Conservation (phyloP, 2,113 vertebrate species). For the Bubo blakistoni region DNA sequence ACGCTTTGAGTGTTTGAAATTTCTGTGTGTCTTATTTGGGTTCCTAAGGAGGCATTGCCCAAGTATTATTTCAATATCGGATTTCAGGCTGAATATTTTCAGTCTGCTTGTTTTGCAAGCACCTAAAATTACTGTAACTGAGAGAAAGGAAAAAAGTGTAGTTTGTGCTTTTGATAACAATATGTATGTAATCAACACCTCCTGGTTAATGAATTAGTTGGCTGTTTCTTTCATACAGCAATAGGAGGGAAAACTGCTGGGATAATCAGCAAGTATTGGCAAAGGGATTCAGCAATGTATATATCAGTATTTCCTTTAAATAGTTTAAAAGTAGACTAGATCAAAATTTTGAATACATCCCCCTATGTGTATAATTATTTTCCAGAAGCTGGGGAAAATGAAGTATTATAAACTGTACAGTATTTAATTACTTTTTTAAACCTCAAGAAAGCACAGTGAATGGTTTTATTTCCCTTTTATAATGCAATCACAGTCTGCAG, state of each 20-base stretch:
- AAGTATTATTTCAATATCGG: background rate
- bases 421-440: background rate
- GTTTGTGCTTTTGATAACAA: constrained; percentile 50
- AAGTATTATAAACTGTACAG: background rate
- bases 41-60: constrained; percentile 5
- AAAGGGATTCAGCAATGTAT: constrained; percentile 5
- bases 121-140: constrained; percentile 48
- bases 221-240: constrained; percentile 41
- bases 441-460: background rate
- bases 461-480: background rate
- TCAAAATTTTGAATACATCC: background rate
- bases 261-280: constrained; percentile 56
- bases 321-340: background rate
- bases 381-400: background rate
- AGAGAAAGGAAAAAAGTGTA: background rate
- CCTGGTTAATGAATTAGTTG: constrained; percentile 61
- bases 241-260: constrained; percentile 35
- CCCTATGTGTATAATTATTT: background rate
- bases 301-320: background rate
- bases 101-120: constrained; percentile 29
- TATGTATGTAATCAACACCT: constrained; percentile 50
- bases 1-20: background rate
- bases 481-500: background rate
- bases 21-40: background rate
- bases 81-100: constrained; percentile 38